Percentiles rank a stretch among this genome's conserved stretches.
phyloP scores from a whole-genome alignment of 2,888 invertebrate species.

The Cerastis leucographa region DNA sequence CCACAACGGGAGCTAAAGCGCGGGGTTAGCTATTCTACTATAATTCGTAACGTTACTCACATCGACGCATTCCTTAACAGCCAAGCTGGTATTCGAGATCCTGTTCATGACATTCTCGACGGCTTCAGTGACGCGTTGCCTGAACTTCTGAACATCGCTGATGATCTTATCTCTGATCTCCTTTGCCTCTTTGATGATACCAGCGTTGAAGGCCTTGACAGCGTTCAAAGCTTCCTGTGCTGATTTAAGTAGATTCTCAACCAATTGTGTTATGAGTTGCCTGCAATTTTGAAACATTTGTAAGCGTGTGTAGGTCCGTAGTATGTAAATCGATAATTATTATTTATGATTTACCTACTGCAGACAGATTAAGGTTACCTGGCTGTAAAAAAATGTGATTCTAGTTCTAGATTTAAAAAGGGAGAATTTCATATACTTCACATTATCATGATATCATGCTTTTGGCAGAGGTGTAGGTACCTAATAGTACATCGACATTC shows the following conservation, averaged over 20 bases:
- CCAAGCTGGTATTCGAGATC: constrained; percentile 73
- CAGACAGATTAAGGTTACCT: no score
- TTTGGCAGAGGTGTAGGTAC: no score
- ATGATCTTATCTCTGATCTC: constrained; percentile 71
- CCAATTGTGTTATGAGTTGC: constrained; percentile 77
- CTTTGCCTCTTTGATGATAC: constrained; percentile 74
- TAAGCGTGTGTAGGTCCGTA: no score
- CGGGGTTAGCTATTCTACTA: neutral
- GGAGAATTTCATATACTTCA: no score
- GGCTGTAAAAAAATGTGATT: neutral
- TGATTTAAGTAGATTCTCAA: constrained; percentile 74
- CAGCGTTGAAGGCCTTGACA: constrained; percentile 74
- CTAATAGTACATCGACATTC: no score
- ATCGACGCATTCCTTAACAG: constrained; percentile 78
- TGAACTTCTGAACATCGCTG: constrained; percentile 74
- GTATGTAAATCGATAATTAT: no score
- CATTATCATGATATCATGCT: no score
- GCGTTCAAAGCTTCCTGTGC: constrained; percentile 78
- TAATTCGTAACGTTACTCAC: constrained; percentile 71
- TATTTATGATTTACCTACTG: neutral
- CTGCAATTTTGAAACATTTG: constrained; percentile 66
- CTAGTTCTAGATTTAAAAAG: neutral
- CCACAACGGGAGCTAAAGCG: neutral
- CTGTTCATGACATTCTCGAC: constrained; percentile 75
- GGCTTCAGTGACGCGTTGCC: constrained; percentile 72